Conservation (phyloP, 2,113 vertebrate genomes). For the Indri indri region DNA sequence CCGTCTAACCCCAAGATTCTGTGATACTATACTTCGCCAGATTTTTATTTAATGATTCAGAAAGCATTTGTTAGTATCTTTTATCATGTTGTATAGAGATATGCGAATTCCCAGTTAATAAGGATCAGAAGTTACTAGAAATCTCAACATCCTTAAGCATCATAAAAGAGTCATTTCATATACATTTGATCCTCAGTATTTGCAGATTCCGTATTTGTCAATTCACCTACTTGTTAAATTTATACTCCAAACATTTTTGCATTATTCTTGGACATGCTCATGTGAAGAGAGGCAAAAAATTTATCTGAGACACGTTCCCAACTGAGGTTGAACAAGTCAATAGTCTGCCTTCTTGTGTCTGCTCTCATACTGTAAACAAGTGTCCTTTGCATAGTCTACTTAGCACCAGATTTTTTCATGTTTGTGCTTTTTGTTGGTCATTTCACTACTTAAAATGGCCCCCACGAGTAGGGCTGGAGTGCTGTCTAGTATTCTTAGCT, state of each 20-base stretch:
- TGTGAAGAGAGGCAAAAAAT: not conserved
- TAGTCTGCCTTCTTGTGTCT: not conserved
- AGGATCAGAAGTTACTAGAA: not conserved
- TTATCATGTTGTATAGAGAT: not conserved
- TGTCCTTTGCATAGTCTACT: not conserved
- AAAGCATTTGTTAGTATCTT: not conserved
- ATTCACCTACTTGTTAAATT: not conserved
- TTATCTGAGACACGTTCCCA: not conserved
- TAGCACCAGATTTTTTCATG: not conserved
- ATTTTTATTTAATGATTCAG: constrained; percentile 22
- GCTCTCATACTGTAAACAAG: not conserved
- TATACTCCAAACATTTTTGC: not conserved
- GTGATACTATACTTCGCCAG: not conserved
- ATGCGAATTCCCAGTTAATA: not conserved
- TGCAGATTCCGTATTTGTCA: not conserved
- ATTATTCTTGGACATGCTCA: not conserved
- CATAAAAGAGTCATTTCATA: not conserved
- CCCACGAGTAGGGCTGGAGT: not conserved
- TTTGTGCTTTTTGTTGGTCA: not conserved
- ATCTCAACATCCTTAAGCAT: not conserved
- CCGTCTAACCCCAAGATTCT: not conserved
- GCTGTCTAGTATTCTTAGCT: not conserved
- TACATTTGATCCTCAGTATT: not conserved
- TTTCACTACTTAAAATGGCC: not conserved
- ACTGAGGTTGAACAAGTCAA: not conserved